Conservation (phyloP, 2,888 invertebrate genomes). For the Hirudinaria manillensis region DNA sequence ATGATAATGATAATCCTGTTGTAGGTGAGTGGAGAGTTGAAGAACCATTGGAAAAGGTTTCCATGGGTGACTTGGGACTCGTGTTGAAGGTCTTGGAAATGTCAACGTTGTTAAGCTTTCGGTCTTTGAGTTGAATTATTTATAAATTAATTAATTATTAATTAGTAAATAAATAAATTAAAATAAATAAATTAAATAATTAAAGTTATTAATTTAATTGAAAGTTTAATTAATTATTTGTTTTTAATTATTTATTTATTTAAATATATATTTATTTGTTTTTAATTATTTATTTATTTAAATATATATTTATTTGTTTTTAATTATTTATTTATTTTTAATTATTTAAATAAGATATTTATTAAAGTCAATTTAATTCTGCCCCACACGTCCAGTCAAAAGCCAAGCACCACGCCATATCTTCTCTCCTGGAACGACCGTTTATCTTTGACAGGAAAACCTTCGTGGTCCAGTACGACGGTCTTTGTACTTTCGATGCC, state of each 20-base stretch:
- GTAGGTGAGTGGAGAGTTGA: slow-evolving; percentile 67
- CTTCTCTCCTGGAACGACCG: slow-evolving; percentile 69
- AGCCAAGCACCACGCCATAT: slow-evolving; percentile 91
- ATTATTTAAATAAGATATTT: background rate
- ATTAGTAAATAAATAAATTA: background rate
- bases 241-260: background rate
- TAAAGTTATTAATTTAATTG: background rate
- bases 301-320: background rate
- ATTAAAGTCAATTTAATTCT: background rate
- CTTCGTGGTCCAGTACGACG: slow-evolving; percentile 67
- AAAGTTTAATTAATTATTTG: background rate
- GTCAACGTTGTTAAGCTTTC: too few species aligned
- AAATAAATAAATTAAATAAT: background rate
- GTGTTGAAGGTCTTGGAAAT: slow-evolving; percentile 55
- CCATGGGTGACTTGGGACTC: slow-evolving; percentile 79
- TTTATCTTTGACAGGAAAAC: slow-evolving; percentile 76
- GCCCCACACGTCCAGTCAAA: slow-evolving; percentile 60
- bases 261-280: background rate
- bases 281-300: too few species aligned
- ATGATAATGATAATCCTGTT: slow-evolving; percentile 32
- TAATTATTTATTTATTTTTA: background rate
- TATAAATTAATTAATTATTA: too few species aligned
- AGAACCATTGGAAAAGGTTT: slow-evolving; percentile 69
- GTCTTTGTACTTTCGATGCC: background rate
- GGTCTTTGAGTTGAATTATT: too few species aligned